Conservation (phyloP, 2,888 invertebrate species). For the Drepanosiphum platanoidis region DNA sequence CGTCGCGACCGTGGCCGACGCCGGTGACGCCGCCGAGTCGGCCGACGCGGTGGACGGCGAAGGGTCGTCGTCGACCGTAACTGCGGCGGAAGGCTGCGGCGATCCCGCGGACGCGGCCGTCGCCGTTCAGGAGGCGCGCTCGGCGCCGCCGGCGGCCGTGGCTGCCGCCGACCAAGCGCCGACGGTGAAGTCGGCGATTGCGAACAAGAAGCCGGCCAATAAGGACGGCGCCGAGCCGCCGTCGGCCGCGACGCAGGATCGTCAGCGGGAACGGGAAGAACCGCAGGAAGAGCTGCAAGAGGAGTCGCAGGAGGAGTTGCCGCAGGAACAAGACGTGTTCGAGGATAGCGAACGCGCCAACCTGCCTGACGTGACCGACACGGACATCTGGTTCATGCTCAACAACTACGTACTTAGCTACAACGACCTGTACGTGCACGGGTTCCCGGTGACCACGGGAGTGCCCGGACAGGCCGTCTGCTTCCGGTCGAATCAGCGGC, state of each 20-base stretch:
- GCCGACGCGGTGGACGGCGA: neutral
- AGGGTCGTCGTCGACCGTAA: neutral
- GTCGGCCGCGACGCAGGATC: neutral
- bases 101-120: neutral
- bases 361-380: neutral
- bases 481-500: conserved; percentile 69
- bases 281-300: neutral
- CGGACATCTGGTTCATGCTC: conserved; percentile 70
- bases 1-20: conserved; percentile 63
- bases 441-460: conserved; percentile 78
- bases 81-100: neutral
- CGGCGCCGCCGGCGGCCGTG: conserved; percentile 68
- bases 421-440: conserved; percentile 74
- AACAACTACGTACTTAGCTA: conserved; percentile 73
- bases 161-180: conserved; percentile 65
- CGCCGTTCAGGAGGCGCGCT: too few species aligned
- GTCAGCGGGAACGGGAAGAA: neutral
- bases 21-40: conserved; percentile 67
- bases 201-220: neutral
- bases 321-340: neutral
- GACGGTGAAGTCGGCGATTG: too few species aligned
- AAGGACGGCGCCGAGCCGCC: neutral
- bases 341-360: neutral
- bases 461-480: conserved; percentile 74
- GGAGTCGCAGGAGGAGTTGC: too few species aligned